Evolutionary conservation across 2,888 invertebrate genomes (phyloP).

Genomic region (Leptogaster cylindrica): DNA sequence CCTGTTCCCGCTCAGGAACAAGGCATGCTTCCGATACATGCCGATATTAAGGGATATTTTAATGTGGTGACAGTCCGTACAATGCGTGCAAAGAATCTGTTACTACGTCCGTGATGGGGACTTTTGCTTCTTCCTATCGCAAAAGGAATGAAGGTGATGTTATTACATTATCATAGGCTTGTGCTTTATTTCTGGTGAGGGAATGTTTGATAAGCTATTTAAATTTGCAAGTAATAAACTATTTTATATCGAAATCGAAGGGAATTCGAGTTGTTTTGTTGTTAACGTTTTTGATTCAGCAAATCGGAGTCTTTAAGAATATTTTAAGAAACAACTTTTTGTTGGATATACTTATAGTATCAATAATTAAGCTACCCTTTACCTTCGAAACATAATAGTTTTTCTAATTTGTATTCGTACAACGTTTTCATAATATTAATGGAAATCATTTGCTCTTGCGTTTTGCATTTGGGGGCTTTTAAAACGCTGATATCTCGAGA

Average conservation of each 20-base stretch:
- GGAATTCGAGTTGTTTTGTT: too few relatives aligned
- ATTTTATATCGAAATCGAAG: not conserved
- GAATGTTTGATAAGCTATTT: conserved; percentile 15
- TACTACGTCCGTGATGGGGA: conserved; percentile 32
- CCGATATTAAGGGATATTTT: conserved; percentile 42
- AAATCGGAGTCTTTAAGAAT: too few relatives aligned
- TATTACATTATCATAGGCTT: not conserved
- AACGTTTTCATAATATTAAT: too few relatives aligned
- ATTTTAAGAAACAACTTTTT: too few relatives aligned
- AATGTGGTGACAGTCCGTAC: conserved; percentile 61
- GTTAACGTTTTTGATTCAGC: too few relatives aligned
- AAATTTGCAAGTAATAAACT: conserved; percentile 23
- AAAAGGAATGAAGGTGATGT: not conserved
- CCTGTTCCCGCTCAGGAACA: not conserved
- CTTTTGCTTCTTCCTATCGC: not conserved
- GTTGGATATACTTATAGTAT: too few relatives aligned
- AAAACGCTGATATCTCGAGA: too few relatives aligned
- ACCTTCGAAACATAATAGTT: too few relatives aligned
- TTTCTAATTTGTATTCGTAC: too few relatives aligned
- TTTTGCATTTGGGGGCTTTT: too few relatives aligned
- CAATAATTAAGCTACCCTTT: too few relatives aligned
- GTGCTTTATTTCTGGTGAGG: conserved; percentile 5
- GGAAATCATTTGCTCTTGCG: too few relatives aligned
- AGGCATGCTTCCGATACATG: conserved; percentile 25
- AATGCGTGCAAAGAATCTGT: conserved; percentile 56